Percentiles rank a stretch among this genome's conserved stretches.
These are phyloP conservation scores for Xenus cinereus DNA, from an alignment of 2,113 vertebrate species.

Conservation along the genomic window DNA sequence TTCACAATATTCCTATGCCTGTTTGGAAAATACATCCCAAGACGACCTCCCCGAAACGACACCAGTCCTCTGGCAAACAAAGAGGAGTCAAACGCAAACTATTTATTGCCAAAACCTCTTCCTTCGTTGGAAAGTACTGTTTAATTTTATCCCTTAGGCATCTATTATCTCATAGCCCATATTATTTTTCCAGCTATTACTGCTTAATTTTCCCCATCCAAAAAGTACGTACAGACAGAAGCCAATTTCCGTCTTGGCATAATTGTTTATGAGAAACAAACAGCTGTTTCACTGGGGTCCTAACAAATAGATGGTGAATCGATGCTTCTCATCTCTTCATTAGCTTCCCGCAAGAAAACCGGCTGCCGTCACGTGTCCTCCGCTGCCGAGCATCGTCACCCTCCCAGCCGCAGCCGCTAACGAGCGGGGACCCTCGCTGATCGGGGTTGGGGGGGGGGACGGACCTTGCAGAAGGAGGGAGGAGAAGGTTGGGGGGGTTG, in stretches of 20 bases:
- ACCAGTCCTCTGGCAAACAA: neutral
- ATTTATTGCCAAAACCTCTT: conserved; percentile 49
- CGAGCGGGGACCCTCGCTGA: neutral
- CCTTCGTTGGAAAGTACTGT: conserved; percentile 33
- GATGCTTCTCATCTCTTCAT: neutral
- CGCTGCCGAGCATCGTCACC: neutral
- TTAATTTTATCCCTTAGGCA: conserved; percentile 62
- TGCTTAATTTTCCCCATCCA: conserved; percentile 42
- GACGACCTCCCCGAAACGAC: neutral
- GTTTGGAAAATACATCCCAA: neutral
- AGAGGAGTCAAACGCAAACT: conserved; percentile 36
- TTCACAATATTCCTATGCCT: neutral
- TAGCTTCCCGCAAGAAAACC: neutral
- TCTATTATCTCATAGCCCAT: conserved; percentile 58
- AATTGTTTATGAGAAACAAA: conserved; percentile 56
- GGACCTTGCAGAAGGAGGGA: neutral
- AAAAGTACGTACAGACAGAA: neutral
- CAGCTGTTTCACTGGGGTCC: conserved; percentile 49
- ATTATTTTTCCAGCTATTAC: conserved; percentile 56
- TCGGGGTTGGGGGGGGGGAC: neutral
- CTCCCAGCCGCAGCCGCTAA: neutral
- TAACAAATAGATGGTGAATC: neutral
- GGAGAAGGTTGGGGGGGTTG: neutral
- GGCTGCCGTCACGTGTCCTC: neutral
- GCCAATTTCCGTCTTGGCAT: conserved; percentile 38